Conservation (phyloP, 2,888 invertebrate genomes). For the Meteorus cinctellus region DNA sequence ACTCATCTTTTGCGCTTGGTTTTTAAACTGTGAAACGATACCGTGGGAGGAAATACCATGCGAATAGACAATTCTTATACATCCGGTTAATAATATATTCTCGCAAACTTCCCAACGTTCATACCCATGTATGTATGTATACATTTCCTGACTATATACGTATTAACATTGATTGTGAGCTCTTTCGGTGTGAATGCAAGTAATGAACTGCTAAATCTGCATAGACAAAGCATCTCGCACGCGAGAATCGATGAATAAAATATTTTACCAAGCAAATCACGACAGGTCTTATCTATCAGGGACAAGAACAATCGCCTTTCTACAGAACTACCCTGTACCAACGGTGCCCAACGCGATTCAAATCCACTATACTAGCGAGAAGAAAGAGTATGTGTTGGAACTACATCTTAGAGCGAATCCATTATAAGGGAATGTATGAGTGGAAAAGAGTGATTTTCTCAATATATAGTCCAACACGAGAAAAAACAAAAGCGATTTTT, state of each 20-base stretch:
- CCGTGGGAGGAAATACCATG: constrained; percentile 35
- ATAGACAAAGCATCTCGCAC: constrained; percentile 32
- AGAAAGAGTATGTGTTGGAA: no score
- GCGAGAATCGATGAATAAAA: constrained; percentile 33
- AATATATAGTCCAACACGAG: no score
- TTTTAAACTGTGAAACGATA: constrained; percentile 24
- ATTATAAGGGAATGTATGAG: no score
- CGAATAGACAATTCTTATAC: not conserved
- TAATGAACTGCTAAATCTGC: constrained; percentile 31
- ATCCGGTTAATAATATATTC: not conserved
- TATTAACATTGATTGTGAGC: constrained; percentile 6
- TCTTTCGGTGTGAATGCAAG: constrained; percentile 11
- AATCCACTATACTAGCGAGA: constrained; percentile 17
- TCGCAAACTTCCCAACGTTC: no score
- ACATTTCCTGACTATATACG: not conserved
- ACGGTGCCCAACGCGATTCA: constrained; percentile 22
- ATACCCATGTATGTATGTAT: no score
- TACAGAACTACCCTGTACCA: constrained; percentile 40
- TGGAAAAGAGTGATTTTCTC: no score
- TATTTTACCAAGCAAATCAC: constrained; percentile 34
- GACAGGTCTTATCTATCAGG: constrained; percentile 30
- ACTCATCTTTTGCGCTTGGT: constrained; percentile 21
- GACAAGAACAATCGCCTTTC: constrained; percentile 31
- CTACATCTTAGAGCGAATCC: no score
- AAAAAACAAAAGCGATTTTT: no score